These are phyloP conservation scores for Palythoa grandiflora DNA, from an alignment of 92 coral and sea anemone species.

Conservation along the genomic window DNA sequence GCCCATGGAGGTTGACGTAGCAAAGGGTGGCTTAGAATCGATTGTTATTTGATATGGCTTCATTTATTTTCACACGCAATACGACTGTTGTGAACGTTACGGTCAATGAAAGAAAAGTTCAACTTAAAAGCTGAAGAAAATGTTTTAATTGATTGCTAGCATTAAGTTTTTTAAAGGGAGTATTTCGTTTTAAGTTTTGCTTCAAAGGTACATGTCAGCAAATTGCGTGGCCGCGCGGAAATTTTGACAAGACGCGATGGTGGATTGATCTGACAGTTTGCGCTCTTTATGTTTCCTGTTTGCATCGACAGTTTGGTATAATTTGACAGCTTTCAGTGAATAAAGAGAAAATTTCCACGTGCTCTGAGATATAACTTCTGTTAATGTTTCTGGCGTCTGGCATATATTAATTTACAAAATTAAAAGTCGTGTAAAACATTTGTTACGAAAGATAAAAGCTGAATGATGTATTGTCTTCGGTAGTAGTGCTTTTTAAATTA, in stretches of 20 bases:
- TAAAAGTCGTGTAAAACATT: background rate
- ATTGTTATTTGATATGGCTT: slow-evolving; percentile 34
- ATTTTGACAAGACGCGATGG: background rate
- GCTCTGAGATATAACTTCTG: background rate
- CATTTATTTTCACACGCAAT: slow-evolving; percentile 37
- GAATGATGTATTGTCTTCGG: background rate
- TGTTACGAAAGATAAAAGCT: background rate
- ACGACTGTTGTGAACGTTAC: background rate
- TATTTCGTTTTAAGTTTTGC: background rate
- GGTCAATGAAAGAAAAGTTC: background rate
- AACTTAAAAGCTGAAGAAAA: background rate
- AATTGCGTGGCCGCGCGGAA: slow-evolving; percentile 40
- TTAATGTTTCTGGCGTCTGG: background rate
- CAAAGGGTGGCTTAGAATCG: slow-evolving; percentile 1
- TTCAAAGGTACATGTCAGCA: background rate
- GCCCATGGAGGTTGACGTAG: slow-evolving; percentile 26
- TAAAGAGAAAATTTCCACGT: slow-evolving; percentile 6
- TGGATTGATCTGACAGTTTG: slow-evolving; percentile 13
- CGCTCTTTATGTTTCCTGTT: slow-evolving; percentile 14
- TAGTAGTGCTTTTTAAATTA: background rate
- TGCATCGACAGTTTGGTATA: background rate
- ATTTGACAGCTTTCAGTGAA: slow-evolving; percentile 33
- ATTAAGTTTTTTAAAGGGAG: background rate
- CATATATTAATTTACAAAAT: background rate
- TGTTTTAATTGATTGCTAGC: background rate